Percentiles rank a stretch among this genome's conserved stretches.
phyloP scores from a whole-genome alignment of 2,797 vertebrate species.

The Tauraco hartlaubi region DNA sequence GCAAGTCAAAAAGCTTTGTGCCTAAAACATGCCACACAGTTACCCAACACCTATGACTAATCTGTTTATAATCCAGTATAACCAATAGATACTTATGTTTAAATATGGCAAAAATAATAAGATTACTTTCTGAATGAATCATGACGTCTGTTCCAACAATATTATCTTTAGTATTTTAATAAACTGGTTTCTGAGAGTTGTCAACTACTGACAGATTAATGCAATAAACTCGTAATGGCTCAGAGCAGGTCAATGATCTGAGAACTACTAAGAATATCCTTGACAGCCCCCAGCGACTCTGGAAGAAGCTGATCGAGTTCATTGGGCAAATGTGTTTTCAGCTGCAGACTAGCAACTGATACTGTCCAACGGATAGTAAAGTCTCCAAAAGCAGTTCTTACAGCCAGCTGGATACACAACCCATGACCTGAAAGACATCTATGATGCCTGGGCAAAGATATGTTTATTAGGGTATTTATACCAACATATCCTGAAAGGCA shows the following conservation, averaged over 20 bases:
- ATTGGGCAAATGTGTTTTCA: background rate
- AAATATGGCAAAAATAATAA: background rate
- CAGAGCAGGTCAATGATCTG: background rate
- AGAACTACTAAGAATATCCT: background rate
- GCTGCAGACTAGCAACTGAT: background rate
- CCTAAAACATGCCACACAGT: background rate
- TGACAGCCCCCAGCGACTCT: background rate
- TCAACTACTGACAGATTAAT: background rate
- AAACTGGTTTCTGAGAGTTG: background rate
- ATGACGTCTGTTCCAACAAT: background rate
- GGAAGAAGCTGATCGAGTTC: background rate
- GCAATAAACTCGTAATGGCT: background rate
- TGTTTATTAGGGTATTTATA: background rate
- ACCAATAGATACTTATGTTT: background rate
- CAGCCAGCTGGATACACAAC: background rate
- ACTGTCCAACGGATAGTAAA: background rate
- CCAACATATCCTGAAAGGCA: background rate
- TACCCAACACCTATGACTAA: background rate
- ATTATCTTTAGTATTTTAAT: conserved; percentile 5
- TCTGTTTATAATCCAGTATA: background rate
- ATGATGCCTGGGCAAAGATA: background rate
- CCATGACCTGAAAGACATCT: background rate
- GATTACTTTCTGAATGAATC: background rate
- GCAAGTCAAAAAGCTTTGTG: background rate
- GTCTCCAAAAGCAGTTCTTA: background rate